Evolutionary conservation across 1,140 invertebrate species (phyloP).

Genomic region (Macrotrachela quadricornifera): DNA sequence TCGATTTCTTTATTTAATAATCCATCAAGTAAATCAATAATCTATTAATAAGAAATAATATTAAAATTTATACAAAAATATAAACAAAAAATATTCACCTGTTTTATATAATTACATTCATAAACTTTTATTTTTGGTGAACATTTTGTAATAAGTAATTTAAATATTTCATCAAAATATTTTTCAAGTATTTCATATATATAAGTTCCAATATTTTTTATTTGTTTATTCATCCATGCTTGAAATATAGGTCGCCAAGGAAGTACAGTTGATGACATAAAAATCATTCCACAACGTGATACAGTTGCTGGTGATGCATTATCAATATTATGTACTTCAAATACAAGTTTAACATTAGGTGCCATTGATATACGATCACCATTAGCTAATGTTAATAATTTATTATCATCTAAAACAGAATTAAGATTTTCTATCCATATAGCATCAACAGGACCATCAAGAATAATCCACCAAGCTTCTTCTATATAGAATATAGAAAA

Average conservation of each 20-base stretch:
- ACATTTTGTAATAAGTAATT: not conserved
- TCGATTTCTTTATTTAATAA: too few species aligned
- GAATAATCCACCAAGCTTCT: slow-evolving; percentile 17
- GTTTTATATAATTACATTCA: not conserved
- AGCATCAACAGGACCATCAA: slow-evolving; percentile 30
- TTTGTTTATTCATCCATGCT: slow-evolving; percentile 32
- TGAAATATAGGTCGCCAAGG: slow-evolving; percentile 25
- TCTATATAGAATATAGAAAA: not conserved
- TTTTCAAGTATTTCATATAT: not conserved
- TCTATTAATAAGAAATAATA: too few species aligned
- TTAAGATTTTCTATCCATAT: slow-evolving; percentile 32
- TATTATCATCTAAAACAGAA: slow-evolving; percentile 30
- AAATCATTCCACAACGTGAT: slow-evolving; percentile 30
- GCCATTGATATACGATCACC: slow-evolving; percentile 30
- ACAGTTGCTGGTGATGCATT: slow-evolving; percentile 30
- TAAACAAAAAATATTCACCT: not conserved
- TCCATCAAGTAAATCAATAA: too few species aligned
- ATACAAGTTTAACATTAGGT: slow-evolving; percentile 26
- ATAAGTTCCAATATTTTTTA: not conserved
- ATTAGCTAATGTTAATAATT: slow-evolving; percentile 28
- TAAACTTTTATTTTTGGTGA: not conserved
- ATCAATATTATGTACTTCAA: slow-evolving; percentile 30
- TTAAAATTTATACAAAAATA: too few species aligned
- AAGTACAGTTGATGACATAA: slow-evolving; percentile 24
- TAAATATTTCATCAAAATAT: not conserved